phyloP scores from a whole-genome alignment of 2,113 vertebrate species.

The Malurus elegans region DNA sequence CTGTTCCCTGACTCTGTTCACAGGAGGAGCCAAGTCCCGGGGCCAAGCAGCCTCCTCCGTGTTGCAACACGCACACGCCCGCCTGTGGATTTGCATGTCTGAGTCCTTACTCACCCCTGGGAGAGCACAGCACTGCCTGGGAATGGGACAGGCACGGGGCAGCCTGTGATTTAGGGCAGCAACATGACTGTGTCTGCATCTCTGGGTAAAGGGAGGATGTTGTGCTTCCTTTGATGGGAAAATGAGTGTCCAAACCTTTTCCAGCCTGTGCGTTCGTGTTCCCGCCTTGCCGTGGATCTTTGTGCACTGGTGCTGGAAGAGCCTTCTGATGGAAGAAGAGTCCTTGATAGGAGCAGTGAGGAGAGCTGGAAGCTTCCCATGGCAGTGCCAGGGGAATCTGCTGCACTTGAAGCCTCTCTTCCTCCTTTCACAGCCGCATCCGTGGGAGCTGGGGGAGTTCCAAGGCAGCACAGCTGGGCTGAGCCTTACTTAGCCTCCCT shows the following conservation, averaged over 20 bases:
- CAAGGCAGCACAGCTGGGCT: background rate
- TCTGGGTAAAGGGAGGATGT: background rate
- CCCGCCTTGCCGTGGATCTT: background rate
- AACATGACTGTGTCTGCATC: background rate
- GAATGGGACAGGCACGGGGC: accelerated
- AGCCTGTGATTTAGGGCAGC: background rate
- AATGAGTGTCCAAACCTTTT: background rate
- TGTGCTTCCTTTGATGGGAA: background rate
- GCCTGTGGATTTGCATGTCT: conserved; percentile 24
- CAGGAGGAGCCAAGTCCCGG: background rate
- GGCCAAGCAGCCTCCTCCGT: background rate
- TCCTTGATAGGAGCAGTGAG: background rate
- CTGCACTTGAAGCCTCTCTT: background rate
- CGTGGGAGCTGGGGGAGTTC: background rate
- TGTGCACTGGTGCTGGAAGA: background rate
- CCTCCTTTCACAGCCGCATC: background rate
- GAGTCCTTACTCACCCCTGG: background rate
- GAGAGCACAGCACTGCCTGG: background rate
- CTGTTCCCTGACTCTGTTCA: background rate
- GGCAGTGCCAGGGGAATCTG: background rate
- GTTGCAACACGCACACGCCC: background rate
- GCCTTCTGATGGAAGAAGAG: background rate
- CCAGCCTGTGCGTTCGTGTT: accelerated
- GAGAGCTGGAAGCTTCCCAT: background rate
- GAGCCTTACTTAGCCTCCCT: too few species aligned